Conservation (phyloP, 2,888 invertebrate genomes). For the Cheilosia impressa region DNA sequence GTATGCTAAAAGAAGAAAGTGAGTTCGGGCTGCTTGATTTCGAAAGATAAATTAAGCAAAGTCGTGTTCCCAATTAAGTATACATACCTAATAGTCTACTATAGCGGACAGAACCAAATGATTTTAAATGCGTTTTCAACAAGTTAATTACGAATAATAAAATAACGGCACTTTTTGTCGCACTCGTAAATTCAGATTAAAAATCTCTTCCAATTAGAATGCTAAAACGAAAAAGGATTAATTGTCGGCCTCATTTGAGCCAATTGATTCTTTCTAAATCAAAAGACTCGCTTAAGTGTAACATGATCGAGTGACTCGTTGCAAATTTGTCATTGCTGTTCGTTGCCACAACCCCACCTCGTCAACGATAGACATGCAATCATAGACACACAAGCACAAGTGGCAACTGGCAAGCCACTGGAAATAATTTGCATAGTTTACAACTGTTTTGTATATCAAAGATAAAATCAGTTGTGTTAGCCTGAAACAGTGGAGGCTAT, state of each 20-base stretch:
- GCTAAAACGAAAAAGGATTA: slow-evolving; percentile 21
- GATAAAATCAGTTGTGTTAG: slow-evolving; percentile 8
- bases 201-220: slow-evolving; percentile 46
- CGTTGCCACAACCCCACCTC: background rate
- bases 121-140: slow-evolving; percentile 45
- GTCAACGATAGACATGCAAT: slow-evolving; percentile 20
- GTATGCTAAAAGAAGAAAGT: background rate
- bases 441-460: background rate
- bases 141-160: slow-evolving; percentile 49
- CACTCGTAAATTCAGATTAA: slow-evolving; percentile 13
- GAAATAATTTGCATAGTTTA: slow-evolving; percentile 34
- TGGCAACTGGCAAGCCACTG: slow-evolving; percentile 22
- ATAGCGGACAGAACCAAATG: slow-evolving; percentile 12
- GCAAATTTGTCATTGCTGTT: slow-evolving; percentile 54
- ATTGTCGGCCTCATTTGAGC: slow-evolving; percentile 49
- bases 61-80: slow-evolving; percentile 6
- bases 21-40: background rate
- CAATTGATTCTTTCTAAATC: slow-evolving; percentile 46
- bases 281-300: slow-evolving; percentile 22
- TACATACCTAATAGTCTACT: slow-evolving; percentile 31
- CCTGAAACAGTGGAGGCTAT: slow-evolving; percentile 11
- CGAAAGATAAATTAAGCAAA: background rate
- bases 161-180: background rate
- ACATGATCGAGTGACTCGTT: slow-evolving; percentile 31
- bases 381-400: background rate